Base-by-base conservation (phyloP, 2,888 invertebrate species). In the Melieria picta region DNA sequence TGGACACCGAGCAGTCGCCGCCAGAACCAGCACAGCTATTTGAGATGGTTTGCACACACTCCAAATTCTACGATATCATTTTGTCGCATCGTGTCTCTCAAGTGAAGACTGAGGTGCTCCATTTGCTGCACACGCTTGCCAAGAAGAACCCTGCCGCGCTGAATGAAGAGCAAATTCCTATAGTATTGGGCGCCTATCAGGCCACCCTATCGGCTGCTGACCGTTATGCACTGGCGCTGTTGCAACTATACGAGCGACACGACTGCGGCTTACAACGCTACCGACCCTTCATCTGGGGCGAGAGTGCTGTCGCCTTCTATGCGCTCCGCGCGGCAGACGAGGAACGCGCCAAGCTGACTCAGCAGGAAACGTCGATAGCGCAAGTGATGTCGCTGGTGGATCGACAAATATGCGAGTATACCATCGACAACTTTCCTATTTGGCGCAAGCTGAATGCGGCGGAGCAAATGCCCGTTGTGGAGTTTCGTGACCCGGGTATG, bases 251-350 rank as follows among this genome's bases (percentile, higher is more conserved):
- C 86, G 93, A 95, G 87, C 87, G 87, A 73, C 90, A 90, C 80
- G 91, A 91, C 66, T 88, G 91, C 72, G 90, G 90, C 30, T 88
- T 93, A 10, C 88, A 89, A 65, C 89, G 91, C 79, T 93, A 90
- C 83, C 91, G 93, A 75, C 96, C 96, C 0, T 94, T 93, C 80
- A 87, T 96, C 0, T 97, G 94, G 93, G 95, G 96, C 0, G 91
- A 91, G 82, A 91, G 93, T 4, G 96, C 95, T 0, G 91, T 93
- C 0, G 91, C 91, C 65, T 91, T 94, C 83, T 95, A 94, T 82
- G 91, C 93, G 2, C 89, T 94, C 0, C 81, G 79, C 13, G 79
- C 79, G 1, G 74, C 75, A 4, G 88, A 89, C 65, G 89, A 89
- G 48, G 89, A 88, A 65, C 87, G 89, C 71, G 82, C 87, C n/a